phyloP scores from a whole-genome alignment of 2,113 vertebrate genomes.

The Oophaga pumilio region DNA sequence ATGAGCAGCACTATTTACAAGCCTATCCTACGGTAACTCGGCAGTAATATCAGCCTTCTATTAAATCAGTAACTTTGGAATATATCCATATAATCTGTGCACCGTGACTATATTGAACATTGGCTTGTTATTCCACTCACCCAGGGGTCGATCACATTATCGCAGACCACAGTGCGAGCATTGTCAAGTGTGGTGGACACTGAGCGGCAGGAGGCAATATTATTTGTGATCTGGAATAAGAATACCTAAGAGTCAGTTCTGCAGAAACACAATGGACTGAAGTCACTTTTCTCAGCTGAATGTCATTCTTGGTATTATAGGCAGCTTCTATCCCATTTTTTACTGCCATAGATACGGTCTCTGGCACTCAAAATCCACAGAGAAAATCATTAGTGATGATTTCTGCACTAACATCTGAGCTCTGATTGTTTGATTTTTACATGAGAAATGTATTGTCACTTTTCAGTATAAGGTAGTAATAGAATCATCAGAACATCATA shows the following conservation, averaged over 20 bases:
- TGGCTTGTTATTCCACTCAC: conserved; percentile 63
- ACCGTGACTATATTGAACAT: not conserved
- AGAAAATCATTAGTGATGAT: not conserved
- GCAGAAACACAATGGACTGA: conserved; percentile 2
- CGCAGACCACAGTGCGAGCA: conserved; percentile 71
- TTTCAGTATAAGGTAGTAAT: no score
- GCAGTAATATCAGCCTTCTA: not conserved
- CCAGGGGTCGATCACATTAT: conserved; percentile 76
- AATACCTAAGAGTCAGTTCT: not conserved
- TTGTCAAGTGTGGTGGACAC: conserved; percentile 74
- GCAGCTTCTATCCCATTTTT: not conserved
- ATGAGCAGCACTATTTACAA: not conserved
- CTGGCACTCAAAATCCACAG: not conserved
- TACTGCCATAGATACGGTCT: not conserved
- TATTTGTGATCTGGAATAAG: conserved; percentile 70
- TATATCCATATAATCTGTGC: not conserved
- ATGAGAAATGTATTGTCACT: no score
- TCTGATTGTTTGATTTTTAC: not conserved
- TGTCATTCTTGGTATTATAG: not conserved
- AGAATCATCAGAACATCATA: no score
- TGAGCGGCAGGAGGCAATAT: conserved; percentile 74
- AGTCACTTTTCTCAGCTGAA: not conserved
- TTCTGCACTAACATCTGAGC: not conserved
- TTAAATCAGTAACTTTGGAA: not conserved
- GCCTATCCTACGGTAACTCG: not conserved